phyloP scores from a whole-genome alignment of 1,140 invertebrate species.

The Zaprionus tsacasi region DNA sequence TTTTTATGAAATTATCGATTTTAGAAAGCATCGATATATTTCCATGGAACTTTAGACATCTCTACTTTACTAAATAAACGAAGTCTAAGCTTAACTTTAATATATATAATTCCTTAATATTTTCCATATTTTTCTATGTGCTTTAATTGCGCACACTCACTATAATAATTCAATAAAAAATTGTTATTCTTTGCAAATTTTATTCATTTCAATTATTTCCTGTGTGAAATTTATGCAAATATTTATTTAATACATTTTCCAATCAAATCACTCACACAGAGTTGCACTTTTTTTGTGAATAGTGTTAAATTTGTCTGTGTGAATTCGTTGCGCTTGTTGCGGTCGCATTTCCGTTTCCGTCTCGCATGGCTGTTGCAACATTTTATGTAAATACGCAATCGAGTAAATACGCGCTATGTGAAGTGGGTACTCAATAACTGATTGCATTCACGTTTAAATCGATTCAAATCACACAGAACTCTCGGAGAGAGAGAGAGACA shows the following conservation, averaged over 20 bases:
- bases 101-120: no score
- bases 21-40: no score
- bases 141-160: neutral
- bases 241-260: constrained; percentile 39
- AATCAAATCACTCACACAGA: constrained; percentile 31
- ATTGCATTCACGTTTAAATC: constrained; percentile 74
- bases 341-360: constrained; percentile 71
- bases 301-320: constrained; percentile 51
- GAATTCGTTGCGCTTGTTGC: constrained; percentile 35
- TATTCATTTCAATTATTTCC: constrained; percentile 34
- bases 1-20: no score
- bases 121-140: neutral
- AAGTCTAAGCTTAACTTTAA: no score
- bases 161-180: neutral
- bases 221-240: constrained; percentile 49
- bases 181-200: constrained; percentile 12
- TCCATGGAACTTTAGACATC: no score
- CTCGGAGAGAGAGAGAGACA: neutral
- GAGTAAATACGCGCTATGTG: neutral
- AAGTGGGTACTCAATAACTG: constrained; percentile 33
- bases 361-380: constrained; percentile 42
- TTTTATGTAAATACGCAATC: constrained; percentile 44
- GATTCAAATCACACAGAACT: constrained; percentile 42
- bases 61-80: no score
- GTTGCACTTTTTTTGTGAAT: constrained; percentile 21